Conservation (phyloP, 2,888 invertebrate species). For the Pseudococcus jackbeardsleyi region DNA sequence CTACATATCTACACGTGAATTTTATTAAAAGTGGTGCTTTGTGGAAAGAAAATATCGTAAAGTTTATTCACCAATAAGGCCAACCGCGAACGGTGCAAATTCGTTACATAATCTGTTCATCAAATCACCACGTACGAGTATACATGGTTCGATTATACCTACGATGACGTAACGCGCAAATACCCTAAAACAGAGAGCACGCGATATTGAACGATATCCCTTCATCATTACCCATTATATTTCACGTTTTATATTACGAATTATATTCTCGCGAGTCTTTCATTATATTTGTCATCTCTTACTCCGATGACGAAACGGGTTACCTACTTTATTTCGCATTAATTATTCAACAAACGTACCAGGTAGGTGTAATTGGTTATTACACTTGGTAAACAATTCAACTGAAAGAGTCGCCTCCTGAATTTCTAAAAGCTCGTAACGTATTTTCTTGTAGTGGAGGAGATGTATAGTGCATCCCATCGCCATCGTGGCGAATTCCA, state of each 20-base stretch:
- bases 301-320: neutral
- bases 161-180: neutral
- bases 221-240: neutral
- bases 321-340: neutral
- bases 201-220: constrained; percentile 14
- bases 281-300: constrained; percentile 20
- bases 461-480: too few species aligned
- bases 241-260: neutral
- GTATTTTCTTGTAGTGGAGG: too few species aligned
- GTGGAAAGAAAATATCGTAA: neutral
- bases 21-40: neutral
- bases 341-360: neutral
- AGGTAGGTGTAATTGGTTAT: constrained; percentile 5
- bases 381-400: constrained; percentile 28
- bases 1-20: too few species aligned
- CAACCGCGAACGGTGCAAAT: neutral
- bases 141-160: neutral
- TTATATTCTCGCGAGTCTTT: constrained; percentile 23
- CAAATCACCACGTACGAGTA: neutral
- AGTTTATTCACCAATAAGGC: neutral
- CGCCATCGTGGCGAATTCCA: too few species aligned
- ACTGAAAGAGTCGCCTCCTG: neutral
- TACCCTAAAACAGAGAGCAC: neutral
- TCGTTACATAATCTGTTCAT: neutral
- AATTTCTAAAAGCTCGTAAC: too few species aligned